Conservation (phyloP, 1,140 invertebrate genomes). For the Drosophila pallidifrons region DNA sequence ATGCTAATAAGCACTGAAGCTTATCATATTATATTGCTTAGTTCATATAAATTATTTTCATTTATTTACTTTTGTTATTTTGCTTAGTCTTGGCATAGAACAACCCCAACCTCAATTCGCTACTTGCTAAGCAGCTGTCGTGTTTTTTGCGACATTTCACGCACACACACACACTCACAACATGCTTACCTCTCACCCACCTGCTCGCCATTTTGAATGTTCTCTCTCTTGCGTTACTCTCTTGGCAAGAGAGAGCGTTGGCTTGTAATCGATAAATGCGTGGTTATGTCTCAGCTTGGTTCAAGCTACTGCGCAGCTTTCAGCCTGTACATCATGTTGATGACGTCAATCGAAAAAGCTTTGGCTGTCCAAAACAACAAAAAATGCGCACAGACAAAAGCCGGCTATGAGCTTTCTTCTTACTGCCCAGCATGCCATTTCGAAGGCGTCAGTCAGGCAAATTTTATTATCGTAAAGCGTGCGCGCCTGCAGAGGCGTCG, state of each 20-base stretch:
- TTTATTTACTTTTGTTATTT: background rate
- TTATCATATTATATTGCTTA: background rate
- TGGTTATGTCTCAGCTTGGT: conserved; percentile 67
- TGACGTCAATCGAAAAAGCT: conserved; percentile 84
- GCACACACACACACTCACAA: conserved; percentile 3
- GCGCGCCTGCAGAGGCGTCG: conserved; percentile 42
- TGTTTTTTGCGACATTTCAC: conserved; percentile 47
- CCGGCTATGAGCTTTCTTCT: conserved; percentile 60
- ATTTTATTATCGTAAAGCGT: conserved; percentile 76
- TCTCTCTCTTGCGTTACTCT: background rate
- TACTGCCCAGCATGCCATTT: conserved; percentile 25
- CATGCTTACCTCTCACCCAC: conserved; percentile 15
- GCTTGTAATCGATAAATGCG: conserved; percentile 75
- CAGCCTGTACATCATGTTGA: conserved; percentile 63
- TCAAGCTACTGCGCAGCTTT: conserved; percentile 74
- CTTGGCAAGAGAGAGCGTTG: background rate
- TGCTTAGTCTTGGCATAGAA: background rate
- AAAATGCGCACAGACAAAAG: conserved; percentile 53
- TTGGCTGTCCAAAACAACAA: conserved; percentile 64
- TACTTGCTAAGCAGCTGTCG: conserved; percentile 40
- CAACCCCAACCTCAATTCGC: conserved; percentile 21
- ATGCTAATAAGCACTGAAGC: too few species aligned
- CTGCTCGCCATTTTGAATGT: conserved; percentile 4
- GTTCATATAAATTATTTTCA: background rate
- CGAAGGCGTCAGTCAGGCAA: conserved; percentile 51